phyloP scores from a whole-genome alignment of 2,113 vertebrate species.

The Isichthys henryi region DNA sequence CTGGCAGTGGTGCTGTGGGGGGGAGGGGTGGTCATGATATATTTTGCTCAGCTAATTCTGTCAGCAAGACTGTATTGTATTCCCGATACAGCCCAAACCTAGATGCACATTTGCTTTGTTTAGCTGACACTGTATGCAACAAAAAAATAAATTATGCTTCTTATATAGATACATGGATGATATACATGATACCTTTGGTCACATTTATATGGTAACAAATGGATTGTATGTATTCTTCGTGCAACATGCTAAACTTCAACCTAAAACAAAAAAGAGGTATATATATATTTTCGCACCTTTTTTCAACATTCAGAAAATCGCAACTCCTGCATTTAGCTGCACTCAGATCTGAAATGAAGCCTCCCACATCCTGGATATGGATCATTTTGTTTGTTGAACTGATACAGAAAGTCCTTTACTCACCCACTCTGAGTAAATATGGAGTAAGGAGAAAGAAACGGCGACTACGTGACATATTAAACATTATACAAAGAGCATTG shows the following conservation, averaged over 20 bases:
- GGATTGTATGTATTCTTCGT: background rate
- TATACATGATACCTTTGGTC: background rate
- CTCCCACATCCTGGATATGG: background rate
- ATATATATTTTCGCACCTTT: background rate
- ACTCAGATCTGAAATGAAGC: background rate
- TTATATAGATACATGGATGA: background rate
- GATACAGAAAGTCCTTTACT: background rate
- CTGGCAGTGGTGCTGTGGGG: background rate
- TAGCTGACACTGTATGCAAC: background rate
- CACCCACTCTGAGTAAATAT: background rate
- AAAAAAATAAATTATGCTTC: background rate
- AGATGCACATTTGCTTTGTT: background rate
- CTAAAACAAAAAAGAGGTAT: too few species aligned
- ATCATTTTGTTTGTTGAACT: background rate
- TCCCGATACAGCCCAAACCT: background rate
- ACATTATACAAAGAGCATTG: background rate
- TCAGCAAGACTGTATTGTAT: background rate
- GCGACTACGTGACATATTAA: background rate
- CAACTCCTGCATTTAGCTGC: background rate
- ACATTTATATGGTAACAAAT: background rate
- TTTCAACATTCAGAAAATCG: background rate
- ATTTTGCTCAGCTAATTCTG: background rate
- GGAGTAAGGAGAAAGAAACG: background rate
- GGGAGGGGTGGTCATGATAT: background rate
- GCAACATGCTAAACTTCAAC: too few species aligned